phyloP scores from a whole-genome alignment of 2,797 vertebrate genomes.

The Hydrophis major region DNA sequence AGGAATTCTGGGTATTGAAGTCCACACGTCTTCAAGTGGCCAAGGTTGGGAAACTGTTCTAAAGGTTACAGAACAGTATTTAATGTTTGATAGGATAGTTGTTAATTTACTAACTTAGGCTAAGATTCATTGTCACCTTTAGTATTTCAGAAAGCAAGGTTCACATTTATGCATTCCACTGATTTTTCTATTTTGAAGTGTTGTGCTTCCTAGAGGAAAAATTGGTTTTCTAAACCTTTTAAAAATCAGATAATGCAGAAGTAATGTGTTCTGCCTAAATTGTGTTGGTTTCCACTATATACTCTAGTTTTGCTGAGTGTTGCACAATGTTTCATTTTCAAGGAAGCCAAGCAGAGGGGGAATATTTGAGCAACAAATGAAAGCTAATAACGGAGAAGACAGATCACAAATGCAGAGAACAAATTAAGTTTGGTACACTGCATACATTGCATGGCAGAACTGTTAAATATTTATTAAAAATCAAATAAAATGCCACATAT shows the following conservation, averaged over 20 bases:
- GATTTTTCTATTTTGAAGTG: not conserved
- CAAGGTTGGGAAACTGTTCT: not conserved
- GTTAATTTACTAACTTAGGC: not conserved
- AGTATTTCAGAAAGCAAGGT: not conserved
- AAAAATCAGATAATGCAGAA: not conserved
- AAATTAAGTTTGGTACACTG: not conserved
- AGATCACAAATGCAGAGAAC: constrained; percentile 4
- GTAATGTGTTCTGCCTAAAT: not conserved
- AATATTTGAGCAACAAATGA: constrained; percentile 20
- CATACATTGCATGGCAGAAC: not conserved
- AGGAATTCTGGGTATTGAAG: not conserved
- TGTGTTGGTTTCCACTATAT: not conserved
- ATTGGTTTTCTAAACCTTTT: rapidly evolving
- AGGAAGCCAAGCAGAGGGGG: constrained; percentile 31
- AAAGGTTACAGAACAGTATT: not conserved
- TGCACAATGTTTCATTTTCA: constrained; percentile 37
- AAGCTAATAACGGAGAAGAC: not conserved
- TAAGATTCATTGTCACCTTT: not conserved
- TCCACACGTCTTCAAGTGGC: not conserved
- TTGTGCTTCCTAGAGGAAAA: not conserved
- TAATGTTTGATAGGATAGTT: not conserved
- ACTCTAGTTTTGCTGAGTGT: constrained; percentile 32
- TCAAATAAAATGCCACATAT: not conserved
- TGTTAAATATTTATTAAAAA: not conserved
- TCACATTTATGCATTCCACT: not conserved